Percentiles rank a stretch among this genome's conserved stretches.
Conservation (phyloP, 2,888 invertebrate species). For the Opisthograptis luteolata region DNA sequence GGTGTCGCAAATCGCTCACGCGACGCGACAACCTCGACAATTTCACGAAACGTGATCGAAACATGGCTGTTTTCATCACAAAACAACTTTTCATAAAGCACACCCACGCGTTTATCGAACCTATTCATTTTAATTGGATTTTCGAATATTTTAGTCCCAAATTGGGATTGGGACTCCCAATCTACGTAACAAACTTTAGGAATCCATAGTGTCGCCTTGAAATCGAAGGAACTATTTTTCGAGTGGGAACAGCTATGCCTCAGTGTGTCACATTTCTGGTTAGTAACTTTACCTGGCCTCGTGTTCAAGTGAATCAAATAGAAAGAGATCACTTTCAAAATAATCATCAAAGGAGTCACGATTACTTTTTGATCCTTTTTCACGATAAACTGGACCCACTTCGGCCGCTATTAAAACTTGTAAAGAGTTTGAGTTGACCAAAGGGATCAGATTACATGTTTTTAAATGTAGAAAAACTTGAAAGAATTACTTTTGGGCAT, state of each 20-base stretch:
- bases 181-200: conserved; percentile 13
- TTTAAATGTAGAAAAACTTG: conserved; percentile 35
- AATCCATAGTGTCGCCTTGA: conserved; percentile 4
- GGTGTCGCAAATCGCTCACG: background rate
- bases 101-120: conserved; percentile 24
- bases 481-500: conserved; percentile 16
- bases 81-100: conserved; percentile 11
- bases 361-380: conserved; percentile 41
- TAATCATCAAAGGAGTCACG: conserved; percentile 27
- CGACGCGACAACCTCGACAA: conserved; percentile 12
- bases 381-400: conserved; percentile 36
- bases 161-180: no score
- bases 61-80: conserved; percentile 7
- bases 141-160: conserved; percentile 3
- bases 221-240: conserved; percentile 13
- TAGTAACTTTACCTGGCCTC: conserved; percentile 21
- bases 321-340: conserved; percentile 33
- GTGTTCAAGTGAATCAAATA: conserved; percentile 25
- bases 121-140: conserved; percentile 12
- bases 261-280: background rate
- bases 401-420: conserved; percentile 40
- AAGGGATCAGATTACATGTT: conserved; percentile 40
- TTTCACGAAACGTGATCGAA: conserved; percentile 18
- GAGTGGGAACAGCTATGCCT: conserved; percentile 19
- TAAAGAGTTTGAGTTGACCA: conserved; percentile 38